A percentile compares a stretch with the other conserved stretches of the same genome.
These are phyloP conservation scores for Gisinianus flammeolus DNA, from an alignment of 2,888 invertebrate genomes.

Conservation along the genomic window DNA sequence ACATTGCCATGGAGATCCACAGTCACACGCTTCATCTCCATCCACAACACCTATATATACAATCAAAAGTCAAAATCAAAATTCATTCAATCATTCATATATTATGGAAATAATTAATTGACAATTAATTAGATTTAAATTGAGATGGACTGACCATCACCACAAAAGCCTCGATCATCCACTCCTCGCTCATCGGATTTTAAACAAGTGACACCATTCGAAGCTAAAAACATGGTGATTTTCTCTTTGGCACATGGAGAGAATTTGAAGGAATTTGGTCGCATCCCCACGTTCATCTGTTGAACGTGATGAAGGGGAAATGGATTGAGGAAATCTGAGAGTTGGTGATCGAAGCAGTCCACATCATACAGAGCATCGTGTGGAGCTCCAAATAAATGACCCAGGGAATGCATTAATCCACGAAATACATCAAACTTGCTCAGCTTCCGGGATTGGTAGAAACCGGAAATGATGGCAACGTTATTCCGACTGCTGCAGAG, in stretches of 20 bases:
- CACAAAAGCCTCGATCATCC: slow-evolving; percentile 40
- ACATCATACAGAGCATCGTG: slow-evolving; percentile 40
- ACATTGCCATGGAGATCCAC: slow-evolving; percentile 46
- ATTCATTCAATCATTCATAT: slow-evolving; percentile 5
- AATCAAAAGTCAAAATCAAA: neutral
- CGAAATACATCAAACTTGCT: slow-evolving; percentile 46
- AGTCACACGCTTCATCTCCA: slow-evolving; percentile 46
- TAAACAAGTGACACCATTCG: slow-evolving; percentile 38
- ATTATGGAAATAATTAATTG: no score
- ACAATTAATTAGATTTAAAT: neutral
- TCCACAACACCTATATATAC: slow-evolving; percentile 38
- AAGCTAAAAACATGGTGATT: slow-evolving; percentile 42
- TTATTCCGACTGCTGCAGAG: slow-evolving; percentile 44
- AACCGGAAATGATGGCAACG: neutral
- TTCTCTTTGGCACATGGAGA: slow-evolving; percentile 47
- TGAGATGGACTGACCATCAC: slow-evolving; percentile 45
- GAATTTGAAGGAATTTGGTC: slow-evolving; percentile 45
- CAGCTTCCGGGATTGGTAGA: slow-evolving; percentile 38
- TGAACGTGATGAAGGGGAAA: slow-evolving; percentile 47
- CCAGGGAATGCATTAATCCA: slow-evolving; percentile 43
- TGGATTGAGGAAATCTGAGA: slow-evolving; percentile 41
- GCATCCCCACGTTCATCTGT: slow-evolving; percentile 46
- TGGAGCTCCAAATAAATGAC: slow-evolving; percentile 46
- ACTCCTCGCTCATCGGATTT: neutral
- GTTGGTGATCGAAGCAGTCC: neutral